Conservation (phyloP, 2,888 invertebrate genomes). For the Pristionchus entomophagus region DNA sequence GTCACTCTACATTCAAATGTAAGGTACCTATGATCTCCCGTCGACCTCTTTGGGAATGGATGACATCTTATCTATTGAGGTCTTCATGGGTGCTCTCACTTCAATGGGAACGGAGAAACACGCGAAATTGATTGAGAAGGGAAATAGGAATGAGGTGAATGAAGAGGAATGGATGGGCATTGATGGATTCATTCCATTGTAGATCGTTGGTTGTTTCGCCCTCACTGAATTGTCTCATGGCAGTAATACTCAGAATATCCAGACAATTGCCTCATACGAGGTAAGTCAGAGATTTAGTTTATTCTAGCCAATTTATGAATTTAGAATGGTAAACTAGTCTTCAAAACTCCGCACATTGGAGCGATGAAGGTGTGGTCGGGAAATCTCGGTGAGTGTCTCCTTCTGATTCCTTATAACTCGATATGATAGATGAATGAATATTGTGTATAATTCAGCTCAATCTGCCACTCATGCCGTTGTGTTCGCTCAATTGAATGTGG, state of each 20-base stretch:
- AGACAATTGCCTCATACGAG: slow-evolving; percentile 43
- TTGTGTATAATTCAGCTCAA: slow-evolving; percentile 51
- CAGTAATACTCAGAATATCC: slow-evolving; percentile 83
- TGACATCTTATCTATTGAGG: slow-evolving; percentile 59
- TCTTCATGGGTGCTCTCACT: slow-evolving; percentile 76
- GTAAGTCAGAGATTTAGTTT: neutral
- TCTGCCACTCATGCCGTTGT: slow-evolving; percentile 89
- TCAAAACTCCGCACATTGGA: slow-evolving; percentile 86
- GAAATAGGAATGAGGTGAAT: slow-evolving; percentile 67
- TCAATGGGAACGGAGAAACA: slow-evolving; percentile 77
- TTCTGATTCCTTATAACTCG: too few relatives aligned
- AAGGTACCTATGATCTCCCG: neutral
- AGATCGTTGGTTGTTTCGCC: slow-evolving; percentile 87
- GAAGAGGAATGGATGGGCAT: too few relatives aligned
- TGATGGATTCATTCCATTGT: slow-evolving; percentile 25
- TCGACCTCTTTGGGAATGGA: too few relatives aligned
- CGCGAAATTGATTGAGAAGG: slow-evolving; percentile 71
- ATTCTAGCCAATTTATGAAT: too few relatives aligned
- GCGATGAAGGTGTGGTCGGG: slow-evolving; percentile 92
- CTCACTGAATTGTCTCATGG: slow-evolving; percentile 93
- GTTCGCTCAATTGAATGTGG: slow-evolving; percentile 86
- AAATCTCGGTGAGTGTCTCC: slow-evolving; percentile 80
- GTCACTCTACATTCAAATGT: slow-evolving; percentile 60
- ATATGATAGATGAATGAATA: neutral
- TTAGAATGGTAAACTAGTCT: slow-evolving; percentile 82